Evolutionary conservation across 2,797 vertebrate genomes (phyloP).

Genomic region (Adelosebastes latens): DNA sequence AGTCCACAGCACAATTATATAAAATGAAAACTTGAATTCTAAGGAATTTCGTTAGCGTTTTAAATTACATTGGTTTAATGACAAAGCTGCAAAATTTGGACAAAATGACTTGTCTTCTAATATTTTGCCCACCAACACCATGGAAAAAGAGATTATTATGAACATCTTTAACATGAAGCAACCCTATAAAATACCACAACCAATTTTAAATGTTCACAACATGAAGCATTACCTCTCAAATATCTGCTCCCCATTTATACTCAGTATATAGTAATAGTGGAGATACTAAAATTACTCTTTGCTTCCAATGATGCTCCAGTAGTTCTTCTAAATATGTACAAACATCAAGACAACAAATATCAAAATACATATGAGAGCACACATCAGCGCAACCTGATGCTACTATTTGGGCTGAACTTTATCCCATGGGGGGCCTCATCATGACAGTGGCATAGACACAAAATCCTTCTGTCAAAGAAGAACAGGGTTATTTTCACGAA

Average conservation of each 20-base stretch:
- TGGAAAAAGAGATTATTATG: neutral
- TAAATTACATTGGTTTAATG: too few relatives aligned
- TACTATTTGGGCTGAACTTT: neutral
- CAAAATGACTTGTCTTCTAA: neutral
- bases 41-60: neutral
- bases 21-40: neutral
- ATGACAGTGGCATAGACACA: neutral
- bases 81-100: neutral
- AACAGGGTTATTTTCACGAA: slow-evolving; percentile 1
- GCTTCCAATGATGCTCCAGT: neutral
- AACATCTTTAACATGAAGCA: neutral
- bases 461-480: neutral
- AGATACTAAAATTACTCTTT: neutral
- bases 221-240: neutral
- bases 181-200: neutral
- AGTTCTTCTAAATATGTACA: neutral
- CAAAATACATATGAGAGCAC: neutral
- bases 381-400: neutral
- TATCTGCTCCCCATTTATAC: neutral
- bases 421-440: neutral
- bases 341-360: neutral
- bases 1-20: neutral
- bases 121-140: neutral
- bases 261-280: neutral
- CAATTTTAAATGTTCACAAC: neutral